Evolutionary conservation across 2,797 vertebrate species (phyloP).

Genomic region (Myripristis jacobus): DNA sequence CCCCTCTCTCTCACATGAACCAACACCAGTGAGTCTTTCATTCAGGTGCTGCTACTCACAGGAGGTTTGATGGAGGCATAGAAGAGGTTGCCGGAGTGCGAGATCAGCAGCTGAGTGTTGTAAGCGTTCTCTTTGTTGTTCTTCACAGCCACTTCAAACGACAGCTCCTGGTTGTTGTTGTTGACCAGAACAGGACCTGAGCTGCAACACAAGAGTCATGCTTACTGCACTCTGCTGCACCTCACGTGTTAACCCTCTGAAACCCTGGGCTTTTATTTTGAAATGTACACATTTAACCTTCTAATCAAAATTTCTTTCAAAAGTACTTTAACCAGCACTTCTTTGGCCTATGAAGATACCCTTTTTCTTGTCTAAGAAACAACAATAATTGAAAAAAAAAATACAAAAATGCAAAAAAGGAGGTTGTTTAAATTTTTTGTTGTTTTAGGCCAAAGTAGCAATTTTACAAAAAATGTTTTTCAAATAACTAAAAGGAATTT

Average conservation of each 20-base stretch:
- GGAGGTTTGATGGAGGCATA: conserved; percentile 86
- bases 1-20: background rate
- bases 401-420: too few relatives aligned
- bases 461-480: too few relatives aligned
- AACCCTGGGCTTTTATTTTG: too few relatives aligned
- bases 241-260: too few relatives aligned
- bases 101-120: conserved; percentile 84
- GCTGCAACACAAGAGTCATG: conserved; percentile 75
- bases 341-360: too few relatives aligned
- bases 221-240: conserved; percentile 1
- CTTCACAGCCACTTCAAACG: conserved; percentile 83
- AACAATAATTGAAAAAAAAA: too few relatives aligned
- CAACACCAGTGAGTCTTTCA: background rate
- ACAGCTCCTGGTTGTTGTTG: conserved; percentile 85
- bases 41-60: conserved; percentile 74
- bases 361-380: too few relatives aligned
- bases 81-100: conserved; percentile 89
- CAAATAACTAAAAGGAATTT: too few relatives aligned
- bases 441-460: too few relatives aligned
- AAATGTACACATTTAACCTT: too few relatives aligned
- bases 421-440: background rate
- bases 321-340: too few relatives aligned
- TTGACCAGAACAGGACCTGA: conserved; percentile 83
- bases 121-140: conserved; percentile 92
- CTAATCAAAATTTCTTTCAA: too few relatives aligned